phyloP scores from a whole-genome alignment of 1,140 invertebrate genomes.

The Hermetia illucens region DNA sequence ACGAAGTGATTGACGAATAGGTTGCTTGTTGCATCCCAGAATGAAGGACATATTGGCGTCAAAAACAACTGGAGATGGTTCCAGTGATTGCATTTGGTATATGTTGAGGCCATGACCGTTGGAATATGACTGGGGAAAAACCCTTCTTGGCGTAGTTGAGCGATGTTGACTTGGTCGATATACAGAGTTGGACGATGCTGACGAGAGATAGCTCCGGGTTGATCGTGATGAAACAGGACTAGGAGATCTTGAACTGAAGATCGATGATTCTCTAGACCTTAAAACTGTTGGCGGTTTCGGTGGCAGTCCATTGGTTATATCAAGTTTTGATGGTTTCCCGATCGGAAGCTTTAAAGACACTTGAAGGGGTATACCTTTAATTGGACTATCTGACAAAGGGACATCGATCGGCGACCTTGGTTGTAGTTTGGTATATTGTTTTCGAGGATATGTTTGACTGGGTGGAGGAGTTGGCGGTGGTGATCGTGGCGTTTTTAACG shows the following conservation, averaged over 20 bases:
- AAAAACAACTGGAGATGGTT: constrained; percentile 61
- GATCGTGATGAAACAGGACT: constrained; percentile 19
- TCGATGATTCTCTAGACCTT: constrained; percentile 6
- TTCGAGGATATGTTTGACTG: too few species aligned
- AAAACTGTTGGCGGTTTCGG: not conserved
- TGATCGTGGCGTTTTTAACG: not conserved
- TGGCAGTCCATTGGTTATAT: too few species aligned
- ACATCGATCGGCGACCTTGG: too few species aligned
- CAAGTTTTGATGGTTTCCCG: constrained; percentile 13
- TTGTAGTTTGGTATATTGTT: too few species aligned
- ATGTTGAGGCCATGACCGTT: constrained; percentile 31
- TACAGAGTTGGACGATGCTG: constrained; percentile 6
- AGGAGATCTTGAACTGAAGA: constrained; percentile 18
- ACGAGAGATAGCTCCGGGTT: not conserved
- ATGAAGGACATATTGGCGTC: constrained; percentile 67
- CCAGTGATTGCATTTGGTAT: constrained; percentile 42
- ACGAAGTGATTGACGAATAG: constrained; percentile 47
- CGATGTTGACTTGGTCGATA: not conserved
- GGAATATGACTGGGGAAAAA: constrained; percentile 46
- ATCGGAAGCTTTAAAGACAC: constrained; percentile 24
- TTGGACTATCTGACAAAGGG: not conserved
- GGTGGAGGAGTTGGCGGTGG: not conserved
- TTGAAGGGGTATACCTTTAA: constrained; percentile 15
- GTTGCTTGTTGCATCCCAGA: constrained; percentile 51
- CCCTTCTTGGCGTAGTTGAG: constrained; percentile 37